These are phyloP conservation scores for Neodiprion fabricii DNA, from an alignment of 1,140 invertebrate species.

Conservation along the genomic window DNA sequence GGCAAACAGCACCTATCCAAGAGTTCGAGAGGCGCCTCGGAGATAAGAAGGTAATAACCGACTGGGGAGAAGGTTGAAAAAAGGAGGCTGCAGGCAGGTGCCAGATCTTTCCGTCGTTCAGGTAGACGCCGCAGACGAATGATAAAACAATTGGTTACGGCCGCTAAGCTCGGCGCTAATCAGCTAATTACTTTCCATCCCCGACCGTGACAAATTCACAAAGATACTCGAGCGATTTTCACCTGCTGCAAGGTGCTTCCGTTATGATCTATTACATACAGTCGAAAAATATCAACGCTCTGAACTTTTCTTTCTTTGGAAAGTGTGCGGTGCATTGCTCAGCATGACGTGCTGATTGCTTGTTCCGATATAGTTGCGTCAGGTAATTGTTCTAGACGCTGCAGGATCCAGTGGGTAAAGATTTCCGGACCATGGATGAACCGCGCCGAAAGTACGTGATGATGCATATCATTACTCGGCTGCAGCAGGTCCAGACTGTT, in stretches of 20 bases:
- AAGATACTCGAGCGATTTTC: not conserved
- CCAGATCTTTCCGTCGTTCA: not conserved
- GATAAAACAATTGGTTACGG: not conserved
- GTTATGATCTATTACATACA: too few relatives aligned
- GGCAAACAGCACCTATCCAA: constrained; percentile 22
- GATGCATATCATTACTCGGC: not conserved
- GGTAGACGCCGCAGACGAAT: not conserved
- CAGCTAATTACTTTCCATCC: not conserved
- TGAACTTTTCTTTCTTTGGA: too few relatives aligned
- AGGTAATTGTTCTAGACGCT: too few relatives aligned
- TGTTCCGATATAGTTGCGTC: too few relatives aligned
- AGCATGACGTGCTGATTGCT: too few relatives aligned
- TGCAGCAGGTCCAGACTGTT: not conserved
- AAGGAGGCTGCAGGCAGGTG: not conserved
- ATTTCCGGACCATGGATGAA: not conserved
- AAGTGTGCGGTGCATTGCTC: too few relatives aligned
- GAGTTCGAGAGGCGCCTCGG: constrained; percentile 6
- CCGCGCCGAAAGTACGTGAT: not conserved
- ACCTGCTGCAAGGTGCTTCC: too few relatives aligned
- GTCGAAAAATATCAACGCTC: too few relatives aligned
- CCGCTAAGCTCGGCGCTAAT: not conserved
- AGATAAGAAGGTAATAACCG: not conserved
- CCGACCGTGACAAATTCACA: not conserved
- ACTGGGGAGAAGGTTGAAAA: not conserved
- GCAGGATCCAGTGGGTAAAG: too few relatives aligned